phyloP scores from a whole-genome alignment of 2,888 invertebrate genomes.

The Argynnis bischoffii region DNA sequence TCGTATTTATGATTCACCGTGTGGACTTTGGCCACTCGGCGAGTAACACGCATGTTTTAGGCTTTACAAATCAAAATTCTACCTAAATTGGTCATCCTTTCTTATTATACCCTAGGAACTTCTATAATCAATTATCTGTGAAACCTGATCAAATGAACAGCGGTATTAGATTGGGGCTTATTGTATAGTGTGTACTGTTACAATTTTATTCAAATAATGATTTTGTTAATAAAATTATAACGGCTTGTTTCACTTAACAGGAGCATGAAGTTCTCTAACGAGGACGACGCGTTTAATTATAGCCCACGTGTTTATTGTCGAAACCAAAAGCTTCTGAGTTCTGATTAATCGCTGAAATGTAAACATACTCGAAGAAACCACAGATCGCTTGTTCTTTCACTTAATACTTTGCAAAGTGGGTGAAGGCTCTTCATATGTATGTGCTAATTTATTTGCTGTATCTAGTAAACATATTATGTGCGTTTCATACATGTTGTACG shows the following conservation, averaged over 20 bases:
- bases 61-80: neutral
- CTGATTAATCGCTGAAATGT: conserved; percentile 1
- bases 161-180: no score
- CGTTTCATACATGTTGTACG: no score
- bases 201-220: no score
- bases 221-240: no score
- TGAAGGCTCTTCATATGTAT: neutral
- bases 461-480: no score
- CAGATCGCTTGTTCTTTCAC: conserved; percentile 5
- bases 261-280: no score
- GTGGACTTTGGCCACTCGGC: neutral
- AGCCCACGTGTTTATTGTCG: neutral
- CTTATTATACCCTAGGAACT: no score
- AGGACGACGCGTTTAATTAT: neutral
- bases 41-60: neutral
- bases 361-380: neutral
- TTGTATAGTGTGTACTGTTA: no score
- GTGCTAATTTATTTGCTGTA: neutral
- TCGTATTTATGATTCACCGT: neutral
- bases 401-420: neutral
- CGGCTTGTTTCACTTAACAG: no score
- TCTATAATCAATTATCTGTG: no score
- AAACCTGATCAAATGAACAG: no score
- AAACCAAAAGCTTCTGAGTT: neutral
- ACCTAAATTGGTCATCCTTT: no score